phyloP scores from a whole-genome alignment of 2,113 vertebrate species.

The Corvus cornix region DNA sequence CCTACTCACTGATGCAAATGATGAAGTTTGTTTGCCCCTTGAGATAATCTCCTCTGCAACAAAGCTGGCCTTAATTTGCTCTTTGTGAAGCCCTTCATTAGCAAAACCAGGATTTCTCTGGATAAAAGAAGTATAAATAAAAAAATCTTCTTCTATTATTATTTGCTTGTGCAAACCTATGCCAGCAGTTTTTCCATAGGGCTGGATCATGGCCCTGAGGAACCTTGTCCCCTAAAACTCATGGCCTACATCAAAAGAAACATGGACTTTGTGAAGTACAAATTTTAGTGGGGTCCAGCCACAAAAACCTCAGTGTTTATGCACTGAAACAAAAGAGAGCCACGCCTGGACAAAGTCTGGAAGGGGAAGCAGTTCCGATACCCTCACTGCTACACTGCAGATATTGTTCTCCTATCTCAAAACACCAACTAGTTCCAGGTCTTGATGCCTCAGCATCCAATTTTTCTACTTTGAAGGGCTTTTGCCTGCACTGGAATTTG shows the following conservation, averaged over 20 bases:
- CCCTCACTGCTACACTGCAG: neutral
- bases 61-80: neutral
- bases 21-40: neutral
- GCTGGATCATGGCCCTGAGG: neutral
- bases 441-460: neutral
- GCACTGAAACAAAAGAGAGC: neutral
- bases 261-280: neutral
- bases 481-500: slow-evolving; percentile 15
- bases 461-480: neutral
- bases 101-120: neutral
- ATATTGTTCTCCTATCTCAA: neutral
- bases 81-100: neutral
- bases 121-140: neutral
- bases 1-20: neutral
- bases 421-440: neutral
- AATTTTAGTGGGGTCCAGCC: neutral
- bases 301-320: neutral
- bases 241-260: neutral
- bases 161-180: neutral
- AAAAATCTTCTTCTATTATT: neutral
- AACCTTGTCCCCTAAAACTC: neutral
- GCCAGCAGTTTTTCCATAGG: neutral
- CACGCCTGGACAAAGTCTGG: neutral
- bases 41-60: neutral
- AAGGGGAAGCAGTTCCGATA: neutral